phyloP scores from a whole-genome alignment of 2,113 vertebrate species.

The Cyanistes caeruleus region DNA sequence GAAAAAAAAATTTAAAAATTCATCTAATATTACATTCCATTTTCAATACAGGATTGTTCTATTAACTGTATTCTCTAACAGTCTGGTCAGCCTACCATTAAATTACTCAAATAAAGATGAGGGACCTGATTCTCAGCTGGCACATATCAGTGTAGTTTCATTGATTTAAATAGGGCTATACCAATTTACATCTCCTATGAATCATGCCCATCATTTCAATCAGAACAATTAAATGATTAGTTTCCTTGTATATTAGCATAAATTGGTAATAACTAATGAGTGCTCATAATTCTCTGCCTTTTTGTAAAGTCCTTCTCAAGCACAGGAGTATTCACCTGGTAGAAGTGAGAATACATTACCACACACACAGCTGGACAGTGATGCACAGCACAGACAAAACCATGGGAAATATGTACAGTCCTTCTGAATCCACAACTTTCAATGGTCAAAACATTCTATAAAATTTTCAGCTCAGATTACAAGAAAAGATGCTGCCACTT shows the following conservation, averaged over 20 bases:
- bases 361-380: not conserved
- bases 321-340: not conserved
- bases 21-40: not conserved
- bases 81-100: conserved; percentile 22
- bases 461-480: not conserved
- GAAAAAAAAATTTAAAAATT: not conserved
- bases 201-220: conserved; percentile 26
- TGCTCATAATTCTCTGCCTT: conserved; percentile 11
- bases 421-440: not conserved
- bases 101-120: conserved; percentile 37
- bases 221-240: conserved; percentile 46
- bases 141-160: not conserved
- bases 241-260: conserved; percentile 36
- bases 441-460: not conserved
- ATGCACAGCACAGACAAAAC: not conserved
- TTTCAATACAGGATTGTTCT: not conserved
- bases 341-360: not conserved
- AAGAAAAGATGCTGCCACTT: not conserved
- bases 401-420: not conserved
- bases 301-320: conserved; percentile 23
- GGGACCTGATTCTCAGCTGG: conserved; percentile 23
- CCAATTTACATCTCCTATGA: conserved; percentile 17
- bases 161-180: conserved; percentile 24
- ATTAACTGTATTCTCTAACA: conserved; percentile 9
- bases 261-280: conserved; percentile 37